Base-by-base conservation (phyloP, 2,113 vertebrate species). In the Dascyllus trimaculatus region DNA sequence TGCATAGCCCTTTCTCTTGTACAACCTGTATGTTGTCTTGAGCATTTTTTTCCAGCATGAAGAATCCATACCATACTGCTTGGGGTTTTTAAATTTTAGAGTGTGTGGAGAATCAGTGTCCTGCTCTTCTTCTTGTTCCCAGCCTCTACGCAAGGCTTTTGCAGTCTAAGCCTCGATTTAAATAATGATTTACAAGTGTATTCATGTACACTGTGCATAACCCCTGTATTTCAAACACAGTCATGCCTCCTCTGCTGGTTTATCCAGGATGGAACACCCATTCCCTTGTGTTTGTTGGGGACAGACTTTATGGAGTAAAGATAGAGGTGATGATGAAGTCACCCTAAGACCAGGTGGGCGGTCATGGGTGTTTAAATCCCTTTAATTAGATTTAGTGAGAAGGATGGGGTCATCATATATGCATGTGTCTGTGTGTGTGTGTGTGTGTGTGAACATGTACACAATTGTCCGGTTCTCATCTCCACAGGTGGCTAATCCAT, bases 401-500 rank as follows among this genome's bases (percentile, higher is more conserved):
- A 83, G 26, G 52, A 87, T 75, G 67, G 78, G 81, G 35, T 81
- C 81, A 84, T 82, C 78, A 35, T 48, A 58, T 57, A 54, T 59
- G 32, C 6, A 11, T 63, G 11, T 45, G 24, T 48, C 17, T 40
- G 25, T 57, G 22, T 48, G 72, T 80, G 46, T 67, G 68, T 40
- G 25, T 57, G 22, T 48, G 72, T 80, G 46, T 67, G 68, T 62
- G 51, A 75, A 58, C 35, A 29, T 15, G 5, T 59, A 18, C 14
- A 32, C n/a, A 14, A 32, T 70, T 19, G 7, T 54, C 64, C 29
- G 58, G 61, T 59, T 66, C 54, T 80, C 69, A 60, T 81, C 82
- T 53, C 71, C 89, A 86, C 88, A 92, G 88, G 88, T 93, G 89
- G 88, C 81, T 93, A 90, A 93, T 89, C 91, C 89, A 85, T 89